A percentile compares a stretch with the other conserved stretches of the same genome.
Evolutionary conservation across 2,888 invertebrate species (phyloP).

Genomic region (Chloroclystis v-ata): DNA sequence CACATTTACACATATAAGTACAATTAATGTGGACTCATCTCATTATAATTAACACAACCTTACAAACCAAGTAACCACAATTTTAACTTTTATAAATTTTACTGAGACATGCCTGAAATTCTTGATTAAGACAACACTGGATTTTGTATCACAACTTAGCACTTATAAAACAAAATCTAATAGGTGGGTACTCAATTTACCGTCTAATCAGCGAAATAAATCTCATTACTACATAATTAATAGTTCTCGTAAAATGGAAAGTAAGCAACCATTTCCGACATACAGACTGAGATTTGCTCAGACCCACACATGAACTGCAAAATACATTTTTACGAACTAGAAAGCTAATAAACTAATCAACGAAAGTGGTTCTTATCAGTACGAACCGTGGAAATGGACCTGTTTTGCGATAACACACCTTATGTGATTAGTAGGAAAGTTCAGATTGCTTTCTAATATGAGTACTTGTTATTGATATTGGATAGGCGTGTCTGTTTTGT

Average conservation of each 20-base stretch:
- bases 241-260: conserved; percentile 15
- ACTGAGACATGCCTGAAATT: too few species aligned
- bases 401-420: conserved; percentile 14
- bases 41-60: too few species aligned
- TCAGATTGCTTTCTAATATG: conserved; percentile 20
- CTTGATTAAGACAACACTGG: too few species aligned
- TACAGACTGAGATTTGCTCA: too few species aligned
- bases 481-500: conserved; percentile 18
- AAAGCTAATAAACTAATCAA: conserved; percentile 28
- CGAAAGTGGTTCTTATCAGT: conserved; percentile 25
- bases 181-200: too few species aligned
- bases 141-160: too few species aligned
- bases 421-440: conserved; percentile 20
- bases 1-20: too few species aligned
- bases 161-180: too few species aligned
- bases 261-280: conserved; percentile 8
- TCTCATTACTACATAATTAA: background rate
- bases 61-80: too few species aligned
- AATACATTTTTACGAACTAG: conserved; percentile 28
- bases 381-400: background rate
- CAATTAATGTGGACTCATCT: too few species aligned
- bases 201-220: background rate
- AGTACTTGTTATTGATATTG: conserved; percentile 11
- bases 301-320: conserved; percentile 7
- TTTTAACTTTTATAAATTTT: too few species aligned